phyloP scores from a whole-genome alignment of 1,140 invertebrate species.

The Sinonovacula constricta region DNA sequence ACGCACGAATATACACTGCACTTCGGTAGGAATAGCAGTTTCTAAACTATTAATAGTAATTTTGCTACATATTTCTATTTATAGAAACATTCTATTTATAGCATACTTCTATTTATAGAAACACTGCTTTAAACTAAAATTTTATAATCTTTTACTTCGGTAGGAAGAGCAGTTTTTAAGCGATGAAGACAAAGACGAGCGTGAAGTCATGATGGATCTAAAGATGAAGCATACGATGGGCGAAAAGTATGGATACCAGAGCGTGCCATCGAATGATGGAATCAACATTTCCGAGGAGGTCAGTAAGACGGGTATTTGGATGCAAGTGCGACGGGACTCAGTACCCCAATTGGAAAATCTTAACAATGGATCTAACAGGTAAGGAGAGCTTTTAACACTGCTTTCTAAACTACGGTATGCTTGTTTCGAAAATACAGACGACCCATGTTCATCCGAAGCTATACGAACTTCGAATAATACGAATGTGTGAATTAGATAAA shows the following conservation, averaged over 20 bases:
- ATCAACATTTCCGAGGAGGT: conserved; percentile 75
- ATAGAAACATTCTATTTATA: no score
- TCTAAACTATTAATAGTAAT: no score
- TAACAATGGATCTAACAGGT: conserved; percentile 38
- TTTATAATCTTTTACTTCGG: neutral
- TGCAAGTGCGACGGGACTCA: conserved; percentile 64
- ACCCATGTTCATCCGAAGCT: no score
- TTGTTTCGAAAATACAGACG: no score
- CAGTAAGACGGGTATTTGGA: conserved; percentile 71
- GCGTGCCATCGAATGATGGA: conserved; percentile 55
- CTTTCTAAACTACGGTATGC: no score
- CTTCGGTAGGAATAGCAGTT: no score
- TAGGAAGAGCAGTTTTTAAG: conserved; percentile 46
- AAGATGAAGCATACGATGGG: conserved; percentile 55
- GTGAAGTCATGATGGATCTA: conserved; percentile 52
- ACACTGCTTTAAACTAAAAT: neutral
- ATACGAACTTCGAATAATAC: no score
- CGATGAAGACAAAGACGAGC: conserved; percentile 49
- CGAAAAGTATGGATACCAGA: conserved; percentile 51
- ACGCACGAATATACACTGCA: no score
- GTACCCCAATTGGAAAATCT: conserved; percentile 22
- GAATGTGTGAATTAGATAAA: no score
- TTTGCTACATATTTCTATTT: no score
- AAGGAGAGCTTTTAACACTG: no score
- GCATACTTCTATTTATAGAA: neutral